Evolutionary conservation across 1,140 invertebrate genomes (phyloP).

Genomic region (Drosophila azteca): DNA sequence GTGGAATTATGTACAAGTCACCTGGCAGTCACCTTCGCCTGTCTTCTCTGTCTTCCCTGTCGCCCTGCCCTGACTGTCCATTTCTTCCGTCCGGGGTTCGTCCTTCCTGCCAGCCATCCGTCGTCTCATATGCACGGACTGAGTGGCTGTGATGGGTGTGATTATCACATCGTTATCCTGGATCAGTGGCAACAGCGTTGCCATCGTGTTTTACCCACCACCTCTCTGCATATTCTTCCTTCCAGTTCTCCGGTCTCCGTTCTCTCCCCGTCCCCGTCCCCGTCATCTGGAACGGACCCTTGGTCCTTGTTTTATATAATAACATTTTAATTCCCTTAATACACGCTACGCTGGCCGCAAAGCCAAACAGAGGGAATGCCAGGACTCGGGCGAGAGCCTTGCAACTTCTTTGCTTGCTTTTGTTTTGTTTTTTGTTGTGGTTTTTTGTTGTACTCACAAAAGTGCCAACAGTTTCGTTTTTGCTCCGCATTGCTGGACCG

Average conservation of each 20-base stretch:
- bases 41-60: not conserved
- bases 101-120: slow-evolving; percentile 3
- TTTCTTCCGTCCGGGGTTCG: not conserved
- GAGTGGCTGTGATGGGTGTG: slow-evolving; percentile 61
- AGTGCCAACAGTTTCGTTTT: slow-evolving; percentile 40
- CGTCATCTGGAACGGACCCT: slow-evolving; percentile 13
- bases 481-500: slow-evolving; percentile 47
- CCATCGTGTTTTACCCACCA: slow-evolving; percentile 23
- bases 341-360: slow-evolving; percentile 75
- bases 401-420: slow-evolving; percentile 23
- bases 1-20: slow-evolving; percentile 76
- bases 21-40: slow-evolving; percentile 37
- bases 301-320: slow-evolving; percentile 71
- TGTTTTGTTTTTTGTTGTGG: slow-evolving; percentile 1
- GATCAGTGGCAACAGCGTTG: slow-evolving; percentile 63
- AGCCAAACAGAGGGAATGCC: slow-evolving; percentile 68
- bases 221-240: too few species aligned
- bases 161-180: slow-evolving; percentile 81
- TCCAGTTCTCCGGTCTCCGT: too few species aligned
- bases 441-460: not conserved
- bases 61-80: slow-evolving; percentile 14
- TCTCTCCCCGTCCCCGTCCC: too few species aligned
- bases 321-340: slow-evolving; percentile 82
- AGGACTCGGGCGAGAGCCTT: slow-evolving; percentile 15
- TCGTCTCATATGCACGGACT: slow-evolving; percentile 47